Base-by-base conservation (phyloP, 2,888 invertebrate genomes). In the Xestia ashworthii region DNA sequence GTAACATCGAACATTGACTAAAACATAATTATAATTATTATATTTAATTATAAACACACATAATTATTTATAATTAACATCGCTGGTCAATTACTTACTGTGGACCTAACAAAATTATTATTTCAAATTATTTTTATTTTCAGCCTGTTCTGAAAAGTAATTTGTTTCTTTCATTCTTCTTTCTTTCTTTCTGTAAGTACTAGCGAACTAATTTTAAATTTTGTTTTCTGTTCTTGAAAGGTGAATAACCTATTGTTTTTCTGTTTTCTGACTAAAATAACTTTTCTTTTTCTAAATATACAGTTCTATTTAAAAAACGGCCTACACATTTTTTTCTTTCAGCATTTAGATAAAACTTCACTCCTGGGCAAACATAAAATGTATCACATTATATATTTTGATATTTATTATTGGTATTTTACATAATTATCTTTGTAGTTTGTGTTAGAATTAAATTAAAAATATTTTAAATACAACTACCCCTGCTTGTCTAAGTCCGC, bases 1-100 rank as follows among this genome's bases (percentile, higher is more conserved):
- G 48, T 78, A 70, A 84, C 84, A 87, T 80, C 22, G 72, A 86
- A 86, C 83, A 88, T 71, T 46, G 67, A 86, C 88, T 86, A 87
- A 70, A 84, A 81, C 67, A 83, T 67, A 73, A 69, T 64, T 38
- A 71, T 73, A 71, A 77, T 58, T 48, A 74, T 67, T 60, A 25
- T 46, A 64, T 76, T 85, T 85, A 69, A 72, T 76, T 62, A 64
- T 55, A 60, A 50, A 78, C 66, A 79, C 78, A 68, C 8, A 78
- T 38, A 48, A 44, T 74, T 48, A 80, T 22, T 53, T 55, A 55
- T 32, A 65, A 53, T 73, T 70, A 76, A 41, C 41, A 73, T 32
- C 64, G 16, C 5, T n/a, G 3, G 25, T 25, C 53, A 65, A 41
- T 75, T 85, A 87, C 85, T 85, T 85, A 85, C 87, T 84, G 74